Base-by-base conservation (phyloP, 1,140 invertebrate species). In the Calliopsis andreniformis region DNA sequence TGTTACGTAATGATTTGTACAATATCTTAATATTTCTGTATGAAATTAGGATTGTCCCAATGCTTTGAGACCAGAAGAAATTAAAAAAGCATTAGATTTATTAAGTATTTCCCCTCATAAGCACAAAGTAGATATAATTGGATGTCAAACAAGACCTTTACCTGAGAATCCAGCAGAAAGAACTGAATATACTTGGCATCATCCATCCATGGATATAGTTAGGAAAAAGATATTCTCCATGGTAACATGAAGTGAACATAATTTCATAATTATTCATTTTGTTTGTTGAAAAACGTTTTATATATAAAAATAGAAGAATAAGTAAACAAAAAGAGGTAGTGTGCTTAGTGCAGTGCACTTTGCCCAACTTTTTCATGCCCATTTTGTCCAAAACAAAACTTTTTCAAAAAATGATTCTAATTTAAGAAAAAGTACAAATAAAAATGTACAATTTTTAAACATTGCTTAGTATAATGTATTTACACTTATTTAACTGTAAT, bases 81-180 rank as follows among this genome's bases (percentile, higher is more conserved):
- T 92, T 4, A 89, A 91, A 43, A 86, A 90, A 78, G 89, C 89
- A 42, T 79, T 92, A 66, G 91, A 92, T 83, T 70, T 92, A 7
- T 79, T 84, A 61, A 91, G 90, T 70, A 88, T 91, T 30, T 80
- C 87, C 47, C 75, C 87, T 35, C 85, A 87, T n/a, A 91, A 91
- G 56, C 89, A 91, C 51, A 87, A 86, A 76, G 86, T 92, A 42
- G 87, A 89, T 66, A 86, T 92, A n/a, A 83, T 92, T 59, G 90
- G 88, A 63, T 89, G 88, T 69, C 83, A 89, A 82, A 89, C 87
- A 49, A 76, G 78, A 69, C 84, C 89, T 42, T 53, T 86, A 16
- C 86, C 88, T 49, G 72, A 87, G 64, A 32, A 75, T 30, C 32
- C 55, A 25, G 32, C 79, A 28, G 80, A 73, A 30, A 47, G 58